Percentiles rank a stretch among this genome's conserved stretches.
Evolutionary conservation across 2,888 invertebrate genomes (phyloP).

Genomic region (Dusona sp.): DNA sequence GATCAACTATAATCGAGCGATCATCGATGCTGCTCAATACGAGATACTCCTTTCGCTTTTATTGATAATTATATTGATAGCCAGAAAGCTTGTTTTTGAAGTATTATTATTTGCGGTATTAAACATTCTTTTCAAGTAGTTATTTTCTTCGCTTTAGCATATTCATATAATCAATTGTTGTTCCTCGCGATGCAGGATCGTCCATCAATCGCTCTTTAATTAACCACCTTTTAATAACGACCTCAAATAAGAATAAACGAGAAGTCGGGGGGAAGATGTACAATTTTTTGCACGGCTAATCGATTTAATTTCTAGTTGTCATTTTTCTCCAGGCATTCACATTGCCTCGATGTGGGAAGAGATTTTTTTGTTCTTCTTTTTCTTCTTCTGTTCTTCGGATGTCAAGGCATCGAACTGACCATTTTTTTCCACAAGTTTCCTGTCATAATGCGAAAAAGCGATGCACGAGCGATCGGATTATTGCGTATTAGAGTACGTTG

Average conservation of each 20-base stretch:
- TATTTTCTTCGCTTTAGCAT: background rate
- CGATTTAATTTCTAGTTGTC: conserved; percentile 62
- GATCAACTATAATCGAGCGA: conserved; percentile 4
- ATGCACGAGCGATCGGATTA: conserved; percentile 61
- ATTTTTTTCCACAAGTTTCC: conserved; percentile 45
- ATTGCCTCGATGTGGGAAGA: conserved; percentile 39
- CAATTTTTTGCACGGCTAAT: conserved; percentile 63
- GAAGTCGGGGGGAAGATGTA: background rate
- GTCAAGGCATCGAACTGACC: conserved; percentile 62
- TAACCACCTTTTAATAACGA: conserved; percentile 32
- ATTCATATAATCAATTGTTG: conserved; percentile 12
- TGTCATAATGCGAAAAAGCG: conserved; percentile 39
- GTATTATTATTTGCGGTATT: background rate
- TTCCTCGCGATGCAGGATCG: background rate
- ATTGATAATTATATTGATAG: background rate
- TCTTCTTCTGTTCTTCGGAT: conserved; percentile 32
- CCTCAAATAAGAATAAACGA: conserved; percentile 7
- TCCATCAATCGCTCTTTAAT: conserved; percentile 23
- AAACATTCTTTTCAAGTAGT: background rate
- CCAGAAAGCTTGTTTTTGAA: background rate
- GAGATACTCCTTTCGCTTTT: background rate
- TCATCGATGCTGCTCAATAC: background rate
- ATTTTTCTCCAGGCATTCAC: conserved; percentile 33
- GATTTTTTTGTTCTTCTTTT: conserved; percentile 24
- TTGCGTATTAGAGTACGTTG: conserved; percentile 61